Percentiles rank a stretch among this genome's conserved stretches.
Conservation (phyloP, 1,140 invertebrate species). For the Glomeris maerens region DNA sequence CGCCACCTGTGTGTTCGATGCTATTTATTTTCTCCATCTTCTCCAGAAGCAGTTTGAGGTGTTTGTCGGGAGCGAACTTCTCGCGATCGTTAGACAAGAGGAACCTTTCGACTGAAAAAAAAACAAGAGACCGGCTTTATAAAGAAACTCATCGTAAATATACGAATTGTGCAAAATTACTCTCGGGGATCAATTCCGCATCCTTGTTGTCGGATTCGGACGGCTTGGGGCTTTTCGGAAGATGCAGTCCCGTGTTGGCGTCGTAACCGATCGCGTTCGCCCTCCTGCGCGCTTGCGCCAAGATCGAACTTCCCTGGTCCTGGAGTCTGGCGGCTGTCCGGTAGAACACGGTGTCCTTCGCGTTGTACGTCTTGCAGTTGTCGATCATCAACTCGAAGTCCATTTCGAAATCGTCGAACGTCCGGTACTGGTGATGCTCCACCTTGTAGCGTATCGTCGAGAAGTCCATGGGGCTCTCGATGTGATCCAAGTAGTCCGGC, state of each 20-base stretch:
- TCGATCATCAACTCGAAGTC: constrained; percentile 90
- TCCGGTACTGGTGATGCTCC: constrained; percentile 56
- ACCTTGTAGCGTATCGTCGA: constrained; percentile 78
- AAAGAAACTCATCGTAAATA: neutral
- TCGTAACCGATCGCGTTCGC: constrained; percentile 50
- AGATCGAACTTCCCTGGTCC: constrained; percentile 53
- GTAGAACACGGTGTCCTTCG: constrained; percentile 70
- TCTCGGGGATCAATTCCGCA: constrained; percentile 26
- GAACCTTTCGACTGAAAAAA: constrained; percentile 25
- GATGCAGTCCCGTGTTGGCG: constrained; percentile 32
- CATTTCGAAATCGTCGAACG: constrained; percentile 59
- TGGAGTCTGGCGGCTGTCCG: constrained; percentile 71
- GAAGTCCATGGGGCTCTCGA: constrained; percentile 90
- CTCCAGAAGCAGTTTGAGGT: constrained; percentile 29
- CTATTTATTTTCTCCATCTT: constrained; percentile 25
- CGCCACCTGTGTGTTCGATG: constrained; percentile 15
- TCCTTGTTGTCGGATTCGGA: constrained; percentile 21
- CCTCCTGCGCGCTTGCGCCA: constrained; percentile 59
- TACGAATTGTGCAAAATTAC: constrained; percentile 9
- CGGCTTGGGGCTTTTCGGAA: constrained; percentile 22
- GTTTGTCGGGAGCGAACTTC: constrained; percentile 27
- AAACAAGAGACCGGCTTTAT: too few species aligned
- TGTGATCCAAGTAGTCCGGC: constrained; percentile 81
- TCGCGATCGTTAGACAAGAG: constrained; percentile 22
- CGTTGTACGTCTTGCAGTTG: constrained; percentile 89